Percentiles rank a stretch among this genome's conserved stretches.
phyloP scores from a whole-genome alignment of 2,797 vertebrate genomes.

The Muscicapa striata region DNA sequence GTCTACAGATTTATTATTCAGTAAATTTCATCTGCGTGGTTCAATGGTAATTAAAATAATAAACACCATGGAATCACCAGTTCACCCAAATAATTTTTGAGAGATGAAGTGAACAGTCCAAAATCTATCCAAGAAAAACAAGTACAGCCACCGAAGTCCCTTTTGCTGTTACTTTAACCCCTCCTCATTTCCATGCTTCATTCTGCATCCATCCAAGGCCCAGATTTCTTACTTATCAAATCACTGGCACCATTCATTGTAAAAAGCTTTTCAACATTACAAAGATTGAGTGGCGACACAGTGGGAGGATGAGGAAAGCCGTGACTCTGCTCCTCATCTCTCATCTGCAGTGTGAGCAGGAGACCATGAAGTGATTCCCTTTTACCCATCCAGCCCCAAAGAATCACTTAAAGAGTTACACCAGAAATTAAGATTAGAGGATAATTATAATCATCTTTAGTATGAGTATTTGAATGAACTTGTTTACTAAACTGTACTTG shows the following conservation, averaged over 20 bases:
- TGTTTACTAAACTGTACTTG: neutral
- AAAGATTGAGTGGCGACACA: neutral
- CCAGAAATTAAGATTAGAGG: neutral
- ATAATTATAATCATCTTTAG: neutral
- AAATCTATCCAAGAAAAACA: neutral
- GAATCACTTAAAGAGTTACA: neutral
- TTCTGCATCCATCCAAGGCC: neutral
- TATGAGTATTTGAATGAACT: neutral
- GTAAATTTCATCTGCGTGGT: neutral
- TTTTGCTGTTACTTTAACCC: neutral
- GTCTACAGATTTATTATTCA: constrained; percentile 7
- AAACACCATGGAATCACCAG: constrained; percentile 3
- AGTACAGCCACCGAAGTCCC: neutral
- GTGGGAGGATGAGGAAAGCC: neutral
- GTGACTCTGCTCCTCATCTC: neutral
- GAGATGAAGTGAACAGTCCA: neutral
- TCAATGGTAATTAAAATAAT: constrained; percentile 41
- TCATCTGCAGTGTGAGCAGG: neutral
- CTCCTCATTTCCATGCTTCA: neutral
- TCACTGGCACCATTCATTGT: neutral
- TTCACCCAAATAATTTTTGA: constrained; percentile 4
- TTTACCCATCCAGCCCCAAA: neutral
- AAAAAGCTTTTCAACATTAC: neutral
- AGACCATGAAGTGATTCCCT: neutral
- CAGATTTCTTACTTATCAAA: neutral